Percentiles rank a stretch among this genome's conserved stretches.
phyloP scores from a whole-genome alignment of 2,113 vertebrate genomes.

The Nyctibius bracteatus region DNA sequence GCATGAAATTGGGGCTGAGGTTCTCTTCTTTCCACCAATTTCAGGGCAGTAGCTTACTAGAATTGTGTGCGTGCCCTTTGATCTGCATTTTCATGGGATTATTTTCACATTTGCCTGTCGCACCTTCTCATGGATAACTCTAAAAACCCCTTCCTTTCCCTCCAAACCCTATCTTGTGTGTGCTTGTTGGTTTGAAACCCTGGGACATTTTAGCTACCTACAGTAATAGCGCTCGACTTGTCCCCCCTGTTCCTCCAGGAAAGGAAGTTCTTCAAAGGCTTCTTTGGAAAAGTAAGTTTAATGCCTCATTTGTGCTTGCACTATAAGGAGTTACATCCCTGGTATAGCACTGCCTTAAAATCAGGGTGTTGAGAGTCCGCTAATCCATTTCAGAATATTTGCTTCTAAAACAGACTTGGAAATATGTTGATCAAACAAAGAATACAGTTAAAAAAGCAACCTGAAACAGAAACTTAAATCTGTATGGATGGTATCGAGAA shows the following conservation, averaged over 20 bases:
- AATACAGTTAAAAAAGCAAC: background rate
- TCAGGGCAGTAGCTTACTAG: constrained; percentile 64
- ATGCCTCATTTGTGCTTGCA: constrained; percentile 76
- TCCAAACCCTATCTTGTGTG: constrained; percentile 68
- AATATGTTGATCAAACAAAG: background rate
- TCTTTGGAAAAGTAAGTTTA: constrained; percentile 99
- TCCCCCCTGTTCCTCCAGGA: constrained; percentile 97
- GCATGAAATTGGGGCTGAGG: constrained; percentile 75
- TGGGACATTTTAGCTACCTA: constrained; percentile 80
- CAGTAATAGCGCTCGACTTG: constrained; percentile 97
- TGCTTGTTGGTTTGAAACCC: constrained; percentile 79
- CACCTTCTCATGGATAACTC: constrained; percentile 75
- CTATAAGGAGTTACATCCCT: constrained; percentile 86
- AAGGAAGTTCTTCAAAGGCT: constrained; percentile 99
- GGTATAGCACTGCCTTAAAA: constrained; percentile 67
- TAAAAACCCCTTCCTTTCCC: constrained; percentile 70
- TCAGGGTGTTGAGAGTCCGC: background rate
- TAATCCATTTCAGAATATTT: constrained; percentile 13
- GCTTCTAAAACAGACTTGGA: background rate
- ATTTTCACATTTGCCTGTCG: constrained; percentile 73
- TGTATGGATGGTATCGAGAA: background rate
- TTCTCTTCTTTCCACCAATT: constrained; percentile 65
- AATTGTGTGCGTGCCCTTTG: constrained; percentile 57
- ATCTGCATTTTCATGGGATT: constrained; percentile 72
- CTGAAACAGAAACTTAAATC: background rate